These are phyloP conservation scores for Pristiophorus japonicus DNA, from an alignment of 2,113 vertebrate genomes.

Conservation along the genomic window DNA sequence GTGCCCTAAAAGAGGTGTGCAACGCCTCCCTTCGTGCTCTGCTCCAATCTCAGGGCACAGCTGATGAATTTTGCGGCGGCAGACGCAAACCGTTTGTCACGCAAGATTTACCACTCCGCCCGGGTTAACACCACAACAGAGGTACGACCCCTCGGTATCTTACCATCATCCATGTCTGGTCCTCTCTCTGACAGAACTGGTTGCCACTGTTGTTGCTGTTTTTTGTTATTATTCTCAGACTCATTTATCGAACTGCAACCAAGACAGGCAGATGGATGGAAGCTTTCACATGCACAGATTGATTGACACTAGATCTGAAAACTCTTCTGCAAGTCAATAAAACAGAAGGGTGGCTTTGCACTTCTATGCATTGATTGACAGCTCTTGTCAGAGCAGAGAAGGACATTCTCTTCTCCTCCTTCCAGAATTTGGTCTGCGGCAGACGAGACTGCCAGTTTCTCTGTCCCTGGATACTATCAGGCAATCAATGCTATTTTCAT, in stretches of 20 bases:
- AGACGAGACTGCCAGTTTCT: neutral
- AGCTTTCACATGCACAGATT: neutral
- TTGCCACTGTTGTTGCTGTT: neutral
- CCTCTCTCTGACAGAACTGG: neutral
- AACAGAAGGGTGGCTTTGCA: neutral
- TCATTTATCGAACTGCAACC: neutral
- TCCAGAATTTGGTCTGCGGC: neutral
- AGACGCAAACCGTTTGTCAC: too few relatives aligned
- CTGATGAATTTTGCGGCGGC: too few relatives aligned
- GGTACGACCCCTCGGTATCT: too few relatives aligned
- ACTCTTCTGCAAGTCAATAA: neutral
- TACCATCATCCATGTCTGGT: neutral
- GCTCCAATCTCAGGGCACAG: too few relatives aligned
- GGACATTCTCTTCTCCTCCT: neutral
- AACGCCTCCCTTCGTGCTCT: too few relatives aligned
- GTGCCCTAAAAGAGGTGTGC: too few relatives aligned
- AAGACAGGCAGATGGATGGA: neutral
- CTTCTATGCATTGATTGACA: neutral
- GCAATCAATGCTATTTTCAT: neutral
- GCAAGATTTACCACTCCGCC: too few relatives aligned
- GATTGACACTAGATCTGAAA: neutral
- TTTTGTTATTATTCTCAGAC: neutral
- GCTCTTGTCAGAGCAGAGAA: too few relatives aligned
- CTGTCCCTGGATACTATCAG: neutral
- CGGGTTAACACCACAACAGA: too few relatives aligned